Evolutionary conservation across 2,113 vertebrate species (phyloP).

Genomic region (Alexandromys fortis): DNA sequence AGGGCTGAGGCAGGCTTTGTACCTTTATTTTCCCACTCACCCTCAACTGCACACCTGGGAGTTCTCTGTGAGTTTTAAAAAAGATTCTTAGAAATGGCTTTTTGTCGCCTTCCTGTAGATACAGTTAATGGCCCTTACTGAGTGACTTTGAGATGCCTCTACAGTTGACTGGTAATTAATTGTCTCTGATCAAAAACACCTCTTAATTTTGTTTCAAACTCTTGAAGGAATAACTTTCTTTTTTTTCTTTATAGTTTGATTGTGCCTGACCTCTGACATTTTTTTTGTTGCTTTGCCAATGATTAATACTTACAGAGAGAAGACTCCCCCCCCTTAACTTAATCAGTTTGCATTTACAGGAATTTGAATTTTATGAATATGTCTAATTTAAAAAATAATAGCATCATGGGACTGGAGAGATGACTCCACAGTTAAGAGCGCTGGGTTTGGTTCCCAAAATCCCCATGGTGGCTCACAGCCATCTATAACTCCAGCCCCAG

Average conservation of each 20-base stretch:
- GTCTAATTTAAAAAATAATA: neutral
- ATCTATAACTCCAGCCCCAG: too few species aligned
- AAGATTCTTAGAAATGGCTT: neutral
- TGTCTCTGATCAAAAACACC: neutral
- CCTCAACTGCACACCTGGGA: neutral
- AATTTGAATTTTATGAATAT: neutral
- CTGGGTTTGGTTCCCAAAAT: too few species aligned
- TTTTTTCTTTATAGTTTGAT: neutral
- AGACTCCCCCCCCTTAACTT: neutral
- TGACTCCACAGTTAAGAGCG: too few species aligned
- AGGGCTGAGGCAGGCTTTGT: neutral
- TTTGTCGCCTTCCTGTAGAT: neutral
- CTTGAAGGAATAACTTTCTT: neutral
- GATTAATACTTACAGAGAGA: neutral
- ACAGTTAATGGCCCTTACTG: too few species aligned
- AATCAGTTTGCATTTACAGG: neutral
- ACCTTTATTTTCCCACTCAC: neutral
- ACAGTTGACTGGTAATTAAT: too few species aligned
- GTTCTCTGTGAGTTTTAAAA: neutral
- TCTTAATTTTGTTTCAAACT: neutral
- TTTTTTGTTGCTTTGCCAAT: neutral
- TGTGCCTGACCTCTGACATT: neutral
- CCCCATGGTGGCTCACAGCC: too few species aligned
- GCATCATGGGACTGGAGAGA: neutral
- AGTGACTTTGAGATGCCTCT: neutral